phyloP scores from a whole-genome alignment of 2,797 vertebrate species.

The Acanthurus leucopareius region DNA sequence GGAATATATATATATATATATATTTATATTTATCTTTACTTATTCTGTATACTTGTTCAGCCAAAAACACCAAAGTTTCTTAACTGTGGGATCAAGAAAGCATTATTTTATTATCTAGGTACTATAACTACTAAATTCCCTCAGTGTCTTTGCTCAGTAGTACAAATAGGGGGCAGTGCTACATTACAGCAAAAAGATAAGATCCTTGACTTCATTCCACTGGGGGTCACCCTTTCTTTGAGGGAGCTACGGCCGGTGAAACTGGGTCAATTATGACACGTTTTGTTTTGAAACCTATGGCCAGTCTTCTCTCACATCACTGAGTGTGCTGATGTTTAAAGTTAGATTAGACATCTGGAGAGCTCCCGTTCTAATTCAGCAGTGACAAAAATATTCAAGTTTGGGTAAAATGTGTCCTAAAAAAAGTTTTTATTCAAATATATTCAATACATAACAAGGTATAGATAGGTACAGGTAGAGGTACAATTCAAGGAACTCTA shows the following conservation, averaged over 20 bases:
- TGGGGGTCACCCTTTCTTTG: background rate
- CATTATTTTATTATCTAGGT: background rate
- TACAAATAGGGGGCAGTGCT: constrained; percentile 48
- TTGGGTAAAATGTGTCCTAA: background rate
- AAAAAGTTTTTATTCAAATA: background rate
- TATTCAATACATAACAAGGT: too few relatives aligned
- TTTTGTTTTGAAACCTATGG: constrained; percentile 39
- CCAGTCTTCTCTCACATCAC: background rate
- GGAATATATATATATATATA: too few relatives aligned
- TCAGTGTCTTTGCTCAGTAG: background rate
- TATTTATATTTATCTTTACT: too few relatives aligned
- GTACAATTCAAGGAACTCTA: background rate
- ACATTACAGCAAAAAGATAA: too few relatives aligned
- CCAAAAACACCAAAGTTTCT: too few relatives aligned
- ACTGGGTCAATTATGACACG: constrained; percentile 62
- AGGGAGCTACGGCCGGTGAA: background rate
- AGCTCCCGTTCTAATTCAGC: background rate
- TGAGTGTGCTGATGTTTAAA: background rate
- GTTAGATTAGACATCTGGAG: background rate
- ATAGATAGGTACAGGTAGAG: background rate
- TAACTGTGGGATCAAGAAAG: too few relatives aligned
- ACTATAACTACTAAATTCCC: background rate
- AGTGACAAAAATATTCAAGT: background rate
- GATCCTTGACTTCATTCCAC: background rate
- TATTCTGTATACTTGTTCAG: too few relatives aligned